These are phyloP conservation scores for Eonycteris spelaea DNA, from an alignment of 2,113 vertebrate species.

Conservation along the genomic window DNA sequence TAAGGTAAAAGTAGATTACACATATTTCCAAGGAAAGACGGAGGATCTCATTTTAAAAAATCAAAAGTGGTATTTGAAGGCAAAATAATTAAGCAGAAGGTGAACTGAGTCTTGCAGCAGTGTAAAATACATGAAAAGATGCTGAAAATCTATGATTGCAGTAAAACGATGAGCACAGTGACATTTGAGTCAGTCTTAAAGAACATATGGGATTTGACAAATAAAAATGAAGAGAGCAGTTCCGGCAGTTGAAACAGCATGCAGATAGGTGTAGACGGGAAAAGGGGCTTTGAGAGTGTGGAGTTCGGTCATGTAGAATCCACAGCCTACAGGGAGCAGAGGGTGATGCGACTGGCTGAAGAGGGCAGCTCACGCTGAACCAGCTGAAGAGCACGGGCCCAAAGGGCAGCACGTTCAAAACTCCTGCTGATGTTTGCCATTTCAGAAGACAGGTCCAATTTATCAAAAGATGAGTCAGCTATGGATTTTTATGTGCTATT, in stretches of 20 bases:
- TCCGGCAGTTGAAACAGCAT: background rate
- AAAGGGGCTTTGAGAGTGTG: background rate
- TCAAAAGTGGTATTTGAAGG: background rate
- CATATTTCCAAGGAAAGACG: background rate
- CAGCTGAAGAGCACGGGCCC: background rate
- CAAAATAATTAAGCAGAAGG: background rate
- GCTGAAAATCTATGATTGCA: background rate
- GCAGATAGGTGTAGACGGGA: background rate
- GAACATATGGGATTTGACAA: background rate
- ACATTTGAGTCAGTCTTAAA: background rate
- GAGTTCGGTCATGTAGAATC: fast-evolving
- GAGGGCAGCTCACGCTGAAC: background rate
- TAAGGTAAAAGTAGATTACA: background rate
- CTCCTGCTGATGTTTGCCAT: background rate
- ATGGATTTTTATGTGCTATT: background rate
- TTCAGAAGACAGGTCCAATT: background rate
- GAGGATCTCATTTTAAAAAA: background rate
- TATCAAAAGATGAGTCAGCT: background rate
- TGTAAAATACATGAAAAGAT: background rate
- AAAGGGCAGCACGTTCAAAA: background rate
- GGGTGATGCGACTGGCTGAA: fast-evolving
- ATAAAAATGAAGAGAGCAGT: background rate
- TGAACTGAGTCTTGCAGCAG: background rate
- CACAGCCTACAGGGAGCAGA: background rate
- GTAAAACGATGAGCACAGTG: too few relatives aligned